Base-by-base conservation (phyloP, 2,888 invertebrate species). In the Disparrhopalites patrizii region DNA sequence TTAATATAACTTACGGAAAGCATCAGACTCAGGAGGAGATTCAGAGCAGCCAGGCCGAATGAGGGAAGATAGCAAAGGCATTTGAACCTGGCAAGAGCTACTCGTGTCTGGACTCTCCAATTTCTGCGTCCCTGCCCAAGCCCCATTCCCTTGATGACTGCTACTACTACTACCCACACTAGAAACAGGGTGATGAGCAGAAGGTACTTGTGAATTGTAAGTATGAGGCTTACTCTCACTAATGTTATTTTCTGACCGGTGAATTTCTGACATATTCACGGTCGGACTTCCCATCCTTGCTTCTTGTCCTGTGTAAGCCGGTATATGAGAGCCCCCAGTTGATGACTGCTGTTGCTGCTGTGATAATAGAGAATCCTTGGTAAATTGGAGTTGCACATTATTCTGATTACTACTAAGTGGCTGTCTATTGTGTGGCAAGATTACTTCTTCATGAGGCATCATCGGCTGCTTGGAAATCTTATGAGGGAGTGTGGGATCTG, bases 11-110 rank as follows among this genome's bases (percentile, higher is more conserved):
- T 36, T 36, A 50, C 63, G 55, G 18, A 54, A 27, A 15, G 31
- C 25, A 4, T 62, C 40, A 25, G 40, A 23, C 47, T 68, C 68
- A 43, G 72, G 72, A 1, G 72, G 66, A 25, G 73, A 73, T 36
- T 73, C 75, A 2, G 73, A 62, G 8, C 57, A 30, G 25, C 69
- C 69, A 4, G 75, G 71, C 33, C 72, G 52, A n/a, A 75, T 73
- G 1, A 75, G 63, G 15, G 73, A 75, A 13, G 73, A 66, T 15
- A 75, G 67, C 5, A 75, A 56, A 3, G 75, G 73, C 62, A 65
- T 71, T 36, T 70, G 70, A 55, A 51, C n/a, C 8, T 64, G 47
- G 20, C 30, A 50, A 27, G 13, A 3, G 1, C n/a, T n/a, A n/a
- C n/a, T n/a, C n/a, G n/a, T n/a, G n/a, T n/a, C n/a, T n/a, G n/a